Base-by-base conservation (phyloP, 1,140 invertebrate genomes). In the Drosophila pallidifrons region DNA sequence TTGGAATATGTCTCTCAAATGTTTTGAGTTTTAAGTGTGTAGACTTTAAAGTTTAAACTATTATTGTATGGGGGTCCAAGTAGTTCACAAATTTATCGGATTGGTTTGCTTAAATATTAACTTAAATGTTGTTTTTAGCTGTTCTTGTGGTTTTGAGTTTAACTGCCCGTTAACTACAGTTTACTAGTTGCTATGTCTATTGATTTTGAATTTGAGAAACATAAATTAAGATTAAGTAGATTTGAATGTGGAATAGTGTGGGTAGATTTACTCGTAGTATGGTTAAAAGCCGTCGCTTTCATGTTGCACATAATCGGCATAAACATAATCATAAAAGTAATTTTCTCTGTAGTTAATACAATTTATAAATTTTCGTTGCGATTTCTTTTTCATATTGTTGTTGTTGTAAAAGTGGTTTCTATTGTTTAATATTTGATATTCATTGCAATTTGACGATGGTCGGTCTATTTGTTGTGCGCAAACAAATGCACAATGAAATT, bases 401-500 rank as follows among this genome's bases (percentile, higher is more conserved):
- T 16, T 51, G n/a, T 15, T 35, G 13, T 54, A 20, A n/a, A 11
- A 10, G 10, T 58, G 57, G 52, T 30, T 73, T 32, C 38, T 67
- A 66, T 73, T 67, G 51, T 57, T 69, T 38, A 15, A 35, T 51
- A 28, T 64, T 58, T 59, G 13, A 70, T 72, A 65, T 76, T 76
- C 54, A 65, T 71, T 71, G 51, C 51, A 71, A 59, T 58, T 58
- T 51, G 20, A 59, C 6, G n/a, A 35, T 43, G 20, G 41, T 41
- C 7, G 16, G 10, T 41, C 43, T 75, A 63, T 16, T 58, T 54
- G 58, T 59, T 51, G 32, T 30, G 25, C 30, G 46, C 68, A 66
- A 55, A 61, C 60, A 72, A 76, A 76, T 76, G 69, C 13, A 60
- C 69, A 73, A 47, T 32, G 41, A 76, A 76, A 76, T 76, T 75